These are phyloP conservation scores for Calypte anna DNA, from an alignment of 2,113 vertebrate genomes.

Conservation along the genomic window DNA sequence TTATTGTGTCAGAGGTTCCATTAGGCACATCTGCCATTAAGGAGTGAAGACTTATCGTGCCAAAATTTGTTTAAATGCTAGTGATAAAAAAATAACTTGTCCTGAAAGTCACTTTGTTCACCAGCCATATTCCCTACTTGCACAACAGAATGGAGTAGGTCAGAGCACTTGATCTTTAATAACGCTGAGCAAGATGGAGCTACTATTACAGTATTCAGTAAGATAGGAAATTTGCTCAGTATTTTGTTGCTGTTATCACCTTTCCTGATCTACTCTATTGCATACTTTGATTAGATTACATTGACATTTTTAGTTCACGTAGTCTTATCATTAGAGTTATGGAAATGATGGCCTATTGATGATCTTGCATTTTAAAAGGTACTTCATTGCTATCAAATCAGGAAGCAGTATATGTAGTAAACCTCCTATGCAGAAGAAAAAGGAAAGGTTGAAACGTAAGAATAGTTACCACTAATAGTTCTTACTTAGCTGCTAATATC, in stretches of 20 bases:
- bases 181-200: not conserved
- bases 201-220: not conserved
- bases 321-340: not conserved
- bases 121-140: not conserved
- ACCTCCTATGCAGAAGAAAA: not conserved
- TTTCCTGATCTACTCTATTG: not conserved
- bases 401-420: not conserved
- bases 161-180: not conserved
- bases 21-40: not conserved
- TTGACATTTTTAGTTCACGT: not conserved
- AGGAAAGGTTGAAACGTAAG: not conserved
- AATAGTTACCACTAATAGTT: not conserved
- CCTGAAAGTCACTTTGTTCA: slow-evolving; percentile 2
- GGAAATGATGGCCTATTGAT: not conserved
- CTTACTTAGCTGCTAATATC: not conserved
- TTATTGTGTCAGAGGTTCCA: not conserved
- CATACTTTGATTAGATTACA: not conserved
- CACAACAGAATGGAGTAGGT: not conserved
- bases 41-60: not conserved
- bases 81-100: not conserved
- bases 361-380: not conserved
- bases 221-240: not conserved
- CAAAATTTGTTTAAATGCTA: slow-evolving; percentile 36
- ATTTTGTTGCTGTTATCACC: not conserved
- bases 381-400: not conserved